Evolutionary conservation across 2,113 vertebrate genomes (phyloP), one percentile per base, ranked within the genome.

Genomic region (Prunella himalayana): DNA sequence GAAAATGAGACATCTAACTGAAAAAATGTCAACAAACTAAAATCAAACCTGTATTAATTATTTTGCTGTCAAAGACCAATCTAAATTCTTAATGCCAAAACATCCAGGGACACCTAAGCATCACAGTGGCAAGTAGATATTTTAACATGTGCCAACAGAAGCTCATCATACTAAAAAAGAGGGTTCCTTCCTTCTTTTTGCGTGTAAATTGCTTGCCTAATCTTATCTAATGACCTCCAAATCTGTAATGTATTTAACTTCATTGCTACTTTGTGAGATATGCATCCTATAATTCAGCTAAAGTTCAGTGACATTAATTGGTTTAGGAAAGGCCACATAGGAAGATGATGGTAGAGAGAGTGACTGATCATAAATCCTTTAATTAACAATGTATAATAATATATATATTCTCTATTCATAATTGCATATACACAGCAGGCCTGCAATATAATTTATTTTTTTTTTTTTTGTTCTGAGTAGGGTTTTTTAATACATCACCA

Each of bases 371-470:
- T 93, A 95, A 94, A 92, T 94, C 57, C 94, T 93, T 90, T 94
- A 90, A 95, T 96, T 96, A 94, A 72, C 63, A 92, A 76, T 41
- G 41, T 85, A 75, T 85, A 94, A 95, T 85, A 95, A 93, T 49
- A 90, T 79, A 87, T 82, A 87, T 91, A 95, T 79, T 82, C 56
- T 89, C 70, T 61, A 35, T 53, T 91, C 53, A 53, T 91, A 93
- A 94, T 85, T 96, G n/a, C 59, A 76, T 61, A 65, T 65, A 87
- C 85, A 80, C 84, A 93, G 94, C 49, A 94, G 66, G 73, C 27
- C 57, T 68, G 20, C 21, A 89, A 84, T 89, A 25, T 63, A 53
- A 47, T 79, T 90, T 54, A 31, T 54, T 31, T 51, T 94, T 78
- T 54, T 89, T 59, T 88, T 85, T 70, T 88, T 81, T 20, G 31